Conservation (phyloP, 1,140 invertebrate species). For the Limonius californicus region DNA sequence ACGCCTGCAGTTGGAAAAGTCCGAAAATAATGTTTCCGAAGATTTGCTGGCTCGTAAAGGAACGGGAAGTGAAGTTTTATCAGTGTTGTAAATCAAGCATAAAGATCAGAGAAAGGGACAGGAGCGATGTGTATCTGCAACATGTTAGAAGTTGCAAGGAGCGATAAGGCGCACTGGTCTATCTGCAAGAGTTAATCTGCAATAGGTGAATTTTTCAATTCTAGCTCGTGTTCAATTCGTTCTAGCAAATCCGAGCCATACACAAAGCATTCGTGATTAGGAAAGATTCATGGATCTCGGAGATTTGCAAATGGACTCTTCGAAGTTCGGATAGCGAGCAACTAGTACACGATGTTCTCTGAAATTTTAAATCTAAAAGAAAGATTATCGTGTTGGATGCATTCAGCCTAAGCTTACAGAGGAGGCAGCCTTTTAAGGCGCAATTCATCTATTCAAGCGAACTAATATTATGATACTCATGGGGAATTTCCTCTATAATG, state of each 20-base stretch:
- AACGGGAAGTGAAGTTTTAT: constrained; percentile 10
- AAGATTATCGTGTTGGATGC: background rate
- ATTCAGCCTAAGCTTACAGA: constrained; percentile 4
- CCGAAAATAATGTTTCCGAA: constrained; percentile 17
- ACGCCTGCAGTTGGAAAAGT: background rate
- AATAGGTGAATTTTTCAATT: background rate
- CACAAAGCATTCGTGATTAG: background rate
- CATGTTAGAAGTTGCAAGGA: background rate
- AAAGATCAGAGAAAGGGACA: constrained; percentile 5
- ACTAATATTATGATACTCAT: constrained; percentile 12
- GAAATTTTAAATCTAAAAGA: background rate
- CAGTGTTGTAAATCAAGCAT: constrained; percentile 23
- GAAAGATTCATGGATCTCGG: too few species aligned
- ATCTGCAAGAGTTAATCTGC: background rate
- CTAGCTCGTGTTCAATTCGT: background rate
- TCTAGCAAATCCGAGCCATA: background rate
- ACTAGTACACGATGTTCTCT: background rate
- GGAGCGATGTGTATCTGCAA: background rate
- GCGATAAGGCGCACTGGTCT: background rate
- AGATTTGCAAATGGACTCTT: background rate
- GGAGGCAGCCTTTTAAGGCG: constrained; percentile 1
- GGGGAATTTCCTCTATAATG: constrained; percentile 8
- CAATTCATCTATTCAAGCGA: constrained; percentile 4
- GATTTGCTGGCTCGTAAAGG: constrained; percentile 23
- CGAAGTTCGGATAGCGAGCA: background rate